phyloP scores from a whole-genome alignment of 2,113 vertebrate species.

The Gobius niger region DNA sequence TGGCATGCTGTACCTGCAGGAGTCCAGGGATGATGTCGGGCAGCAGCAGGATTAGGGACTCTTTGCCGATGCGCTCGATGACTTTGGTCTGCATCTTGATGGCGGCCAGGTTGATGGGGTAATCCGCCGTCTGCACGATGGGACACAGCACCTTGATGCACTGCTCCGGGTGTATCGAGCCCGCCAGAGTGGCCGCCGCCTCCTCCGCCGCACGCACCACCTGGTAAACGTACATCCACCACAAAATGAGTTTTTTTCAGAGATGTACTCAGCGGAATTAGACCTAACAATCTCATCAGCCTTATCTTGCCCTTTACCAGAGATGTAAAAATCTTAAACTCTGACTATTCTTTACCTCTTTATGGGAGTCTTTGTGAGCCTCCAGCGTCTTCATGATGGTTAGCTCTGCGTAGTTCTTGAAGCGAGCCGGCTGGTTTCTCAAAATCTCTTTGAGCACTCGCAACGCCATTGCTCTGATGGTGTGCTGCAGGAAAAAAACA shows the following conservation, averaged over 20 bases:
- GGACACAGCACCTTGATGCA: slow-evolving; percentile 99
- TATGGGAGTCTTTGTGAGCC: slow-evolving; percentile 98
- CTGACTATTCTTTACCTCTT: slow-evolving; percentile 85
- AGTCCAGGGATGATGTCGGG: slow-evolving; percentile 95
- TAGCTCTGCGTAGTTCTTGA: slow-evolving; percentile 96
- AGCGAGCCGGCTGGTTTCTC: slow-evolving; percentile 94
- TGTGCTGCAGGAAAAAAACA: slow-evolving; percentile 78
- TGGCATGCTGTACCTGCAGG: slow-evolving; percentile 81
- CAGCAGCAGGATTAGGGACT: slow-evolving; percentile 88
- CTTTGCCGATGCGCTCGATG: slow-evolving; percentile 92
- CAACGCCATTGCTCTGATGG: slow-evolving; percentile 91
- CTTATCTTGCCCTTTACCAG: too few species aligned
- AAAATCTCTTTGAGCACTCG: slow-evolving; percentile 95
- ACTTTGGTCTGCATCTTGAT: slow-evolving; percentile 99
- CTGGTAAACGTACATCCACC: slow-evolving; percentile 61
- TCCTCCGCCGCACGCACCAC: slow-evolving; percentile 97
- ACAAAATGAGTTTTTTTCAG: background rate
- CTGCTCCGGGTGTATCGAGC: slow-evolving; percentile 96
- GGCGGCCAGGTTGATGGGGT: slow-evolving; percentile 97
- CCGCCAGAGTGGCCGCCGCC: slow-evolving; percentile 90
- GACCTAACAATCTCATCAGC: too few species aligned
- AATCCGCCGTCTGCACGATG: slow-evolving; percentile 97
- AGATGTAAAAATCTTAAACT: too few species aligned
- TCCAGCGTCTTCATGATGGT: slow-evolving; percentile 99
- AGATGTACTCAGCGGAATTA: background rate